Evolutionary conservation across 2,888 invertebrate genomes (phyloP), one percentile per base, ranked within the genome.

Genomic region (Eristalis arbustorum): DNA sequence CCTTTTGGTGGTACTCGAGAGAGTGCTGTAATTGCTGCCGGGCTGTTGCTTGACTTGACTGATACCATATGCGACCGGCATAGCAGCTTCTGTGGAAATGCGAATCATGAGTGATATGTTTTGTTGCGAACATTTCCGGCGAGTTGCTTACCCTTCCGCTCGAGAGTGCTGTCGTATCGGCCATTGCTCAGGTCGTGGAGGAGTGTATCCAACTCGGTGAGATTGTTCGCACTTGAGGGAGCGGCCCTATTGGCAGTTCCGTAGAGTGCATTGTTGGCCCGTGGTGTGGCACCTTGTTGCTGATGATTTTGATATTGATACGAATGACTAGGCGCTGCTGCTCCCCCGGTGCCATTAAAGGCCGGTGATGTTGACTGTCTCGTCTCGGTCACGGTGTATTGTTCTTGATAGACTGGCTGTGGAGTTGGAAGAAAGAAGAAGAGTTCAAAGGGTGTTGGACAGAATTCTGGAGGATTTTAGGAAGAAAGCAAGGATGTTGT

Each of bases 121-220:
- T 6, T 3, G 59, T n/a, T 3, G 18, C n/a, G n/a, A 11, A 8
- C 3, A n/a, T 25, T 25, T 25, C 25, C 13, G 14, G 4, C 25
- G 23, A 31, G 31, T 31, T 2, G 0, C 8, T 80, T 80, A 94
- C 94, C 94, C 91, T 93, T 94, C 84, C 91, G 92, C n/a, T 93
- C 93, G 25, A 90, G 88, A 77, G 90, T 91, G 87, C 93, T 93
- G 82, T 92, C 91, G 91, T 95, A 96, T 83, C 94, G 94, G 0
- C 96, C 96, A 91, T 96, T 96, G 94, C 98, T 98, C 89, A 99
- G 94, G 92, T 98, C 98, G 91, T 98, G 96, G 77, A 99, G 94
- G 72, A 99, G 94, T 18, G 96, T 97, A 92, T 99, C 98, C 91
- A 99, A 93, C 92, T 98, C 98, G 0, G 97, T 96, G 63, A 98